Evolutionary conservation across 2,797 vertebrate species (phyloP).

Genomic region (Neomorphus geoffroyi): DNA sequence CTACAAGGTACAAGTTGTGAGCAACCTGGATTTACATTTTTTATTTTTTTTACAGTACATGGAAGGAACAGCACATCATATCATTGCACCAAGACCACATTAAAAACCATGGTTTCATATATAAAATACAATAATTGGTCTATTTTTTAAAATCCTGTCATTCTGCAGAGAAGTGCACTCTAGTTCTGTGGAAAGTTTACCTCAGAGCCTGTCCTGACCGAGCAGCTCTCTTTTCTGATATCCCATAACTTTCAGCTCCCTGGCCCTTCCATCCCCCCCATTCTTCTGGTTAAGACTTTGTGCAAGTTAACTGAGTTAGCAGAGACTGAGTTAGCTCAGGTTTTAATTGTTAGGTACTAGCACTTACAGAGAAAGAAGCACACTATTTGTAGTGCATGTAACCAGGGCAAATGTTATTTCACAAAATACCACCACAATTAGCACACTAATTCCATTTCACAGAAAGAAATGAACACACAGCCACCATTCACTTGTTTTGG

Average conservation of each 20-base stretch:
- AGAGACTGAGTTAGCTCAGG: background rate
- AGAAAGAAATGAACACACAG: background rate
- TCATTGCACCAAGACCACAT: background rate
- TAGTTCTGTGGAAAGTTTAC: background rate
- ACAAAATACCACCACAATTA: background rate
- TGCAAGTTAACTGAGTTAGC: background rate
- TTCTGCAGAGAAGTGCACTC: background rate
- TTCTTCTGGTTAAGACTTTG: background rate
- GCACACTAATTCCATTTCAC: background rate
- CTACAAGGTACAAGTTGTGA: background rate
- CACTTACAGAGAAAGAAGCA: background rate
- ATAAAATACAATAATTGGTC: background rate
- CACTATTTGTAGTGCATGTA: background rate
- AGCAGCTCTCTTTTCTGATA: background rate
- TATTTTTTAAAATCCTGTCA: background rate
- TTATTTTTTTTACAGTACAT: background rate
- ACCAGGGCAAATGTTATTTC: background rate
- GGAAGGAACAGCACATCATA: background rate
- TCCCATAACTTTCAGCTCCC: background rate
- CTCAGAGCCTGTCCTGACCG: background rate
- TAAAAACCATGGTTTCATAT: background rate
- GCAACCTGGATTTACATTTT: background rate
- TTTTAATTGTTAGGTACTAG: background rate
- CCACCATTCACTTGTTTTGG: background rate
- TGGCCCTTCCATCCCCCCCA: rapidly evolving